Evolutionary conservation across 2,888 invertebrate species (phyloP).

Genomic region (Neocrepidodera transversa): DNA sequence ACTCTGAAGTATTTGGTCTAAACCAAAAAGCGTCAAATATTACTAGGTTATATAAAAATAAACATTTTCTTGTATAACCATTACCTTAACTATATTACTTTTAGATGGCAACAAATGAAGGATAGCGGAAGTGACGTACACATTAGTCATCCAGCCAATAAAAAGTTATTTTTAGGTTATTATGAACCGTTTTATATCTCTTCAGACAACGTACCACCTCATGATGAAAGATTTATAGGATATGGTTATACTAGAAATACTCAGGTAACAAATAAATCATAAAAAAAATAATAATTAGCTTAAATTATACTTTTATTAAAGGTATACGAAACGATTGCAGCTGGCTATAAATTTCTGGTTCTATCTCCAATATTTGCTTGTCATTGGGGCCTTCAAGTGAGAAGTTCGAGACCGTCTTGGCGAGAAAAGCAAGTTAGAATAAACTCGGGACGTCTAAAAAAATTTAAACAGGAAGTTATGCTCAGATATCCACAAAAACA

Average conservation of each 20-base stretch:
- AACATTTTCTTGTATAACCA: background rate
- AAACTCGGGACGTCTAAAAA: no score
- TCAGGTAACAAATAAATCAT: slow-evolving; percentile 67
- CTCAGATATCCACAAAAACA: no score
- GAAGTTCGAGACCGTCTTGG: slow-evolving; percentile 82
- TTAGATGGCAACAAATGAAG: slow-evolving; percentile 68
- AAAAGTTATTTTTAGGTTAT: slow-evolving; percentile 81
- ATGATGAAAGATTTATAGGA: slow-evolving; percentile 89
- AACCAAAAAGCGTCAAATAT: slow-evolving; percentile 93
- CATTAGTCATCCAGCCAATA: slow-evolving; percentile 80
- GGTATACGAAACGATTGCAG: slow-evolving; percentile 92
- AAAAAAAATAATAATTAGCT: no score
- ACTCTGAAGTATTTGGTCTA: slow-evolving; percentile 89
- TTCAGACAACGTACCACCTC: slow-evolving; percentile 79
- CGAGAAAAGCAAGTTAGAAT: slow-evolving; percentile 84
- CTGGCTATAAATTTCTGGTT: slow-evolving; percentile 87
- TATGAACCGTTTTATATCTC: slow-evolving; percentile 94
- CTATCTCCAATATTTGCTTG: slow-evolving; percentile 88
- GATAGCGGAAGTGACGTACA: slow-evolving; percentile 70
- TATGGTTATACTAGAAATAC: slow-evolving; percentile 93
- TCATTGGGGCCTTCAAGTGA: slow-evolving; percentile 87
- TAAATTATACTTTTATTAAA: slow-evolving; percentile 57
- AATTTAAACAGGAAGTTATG: no score
- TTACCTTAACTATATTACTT: slow-evolving; percentile 31
- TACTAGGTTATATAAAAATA: slow-evolving; percentile 68